phyloP scores from a whole-genome alignment of 2,888 invertebrate species.

The Digitonthophagus gazella region DNA sequence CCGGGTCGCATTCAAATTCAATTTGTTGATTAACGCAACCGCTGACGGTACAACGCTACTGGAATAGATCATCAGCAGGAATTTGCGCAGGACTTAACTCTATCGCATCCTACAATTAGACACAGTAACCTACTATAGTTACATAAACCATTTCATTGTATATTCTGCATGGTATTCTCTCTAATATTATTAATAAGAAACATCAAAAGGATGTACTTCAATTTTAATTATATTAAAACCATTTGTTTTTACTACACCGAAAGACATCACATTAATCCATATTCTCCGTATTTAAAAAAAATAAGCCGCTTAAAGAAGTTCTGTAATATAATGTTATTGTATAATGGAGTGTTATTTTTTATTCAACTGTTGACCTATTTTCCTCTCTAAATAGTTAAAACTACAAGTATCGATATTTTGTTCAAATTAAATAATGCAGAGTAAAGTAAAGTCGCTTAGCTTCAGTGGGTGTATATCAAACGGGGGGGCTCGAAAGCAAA shows the following conservation, averaged over 20 bases:
- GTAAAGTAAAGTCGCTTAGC: not conserved
- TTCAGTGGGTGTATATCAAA: not conserved
- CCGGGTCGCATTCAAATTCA: constrained; percentile 39
- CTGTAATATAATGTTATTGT: too few species aligned
- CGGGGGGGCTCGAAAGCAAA: not conserved
- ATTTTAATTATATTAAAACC: too few species aligned
- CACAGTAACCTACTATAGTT: not conserved
- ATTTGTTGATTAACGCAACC: constrained; percentile 43
- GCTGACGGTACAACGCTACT: constrained; percentile 40
- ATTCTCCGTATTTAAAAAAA: too few species aligned
- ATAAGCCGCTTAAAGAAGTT: too few species aligned
- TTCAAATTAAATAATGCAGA: not conserved
- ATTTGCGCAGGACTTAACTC: constrained; percentile 23
- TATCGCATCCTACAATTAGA: not conserved
- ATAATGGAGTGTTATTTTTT: too few species aligned
- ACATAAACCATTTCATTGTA: not conserved
- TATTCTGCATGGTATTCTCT: not conserved
- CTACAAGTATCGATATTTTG: not conserved
- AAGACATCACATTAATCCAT: too few species aligned
- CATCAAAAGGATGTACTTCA: too few species aligned
- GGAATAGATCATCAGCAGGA: constrained; percentile 41
- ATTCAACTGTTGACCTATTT: too few species aligned
- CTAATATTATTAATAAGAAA: not conserved
- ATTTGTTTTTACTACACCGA: too few species aligned
- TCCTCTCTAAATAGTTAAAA: too few species aligned